Base-by-base conservation (phyloP, 2,113 vertebrate genomes). In the Recurvirostra avosetta region DNA sequence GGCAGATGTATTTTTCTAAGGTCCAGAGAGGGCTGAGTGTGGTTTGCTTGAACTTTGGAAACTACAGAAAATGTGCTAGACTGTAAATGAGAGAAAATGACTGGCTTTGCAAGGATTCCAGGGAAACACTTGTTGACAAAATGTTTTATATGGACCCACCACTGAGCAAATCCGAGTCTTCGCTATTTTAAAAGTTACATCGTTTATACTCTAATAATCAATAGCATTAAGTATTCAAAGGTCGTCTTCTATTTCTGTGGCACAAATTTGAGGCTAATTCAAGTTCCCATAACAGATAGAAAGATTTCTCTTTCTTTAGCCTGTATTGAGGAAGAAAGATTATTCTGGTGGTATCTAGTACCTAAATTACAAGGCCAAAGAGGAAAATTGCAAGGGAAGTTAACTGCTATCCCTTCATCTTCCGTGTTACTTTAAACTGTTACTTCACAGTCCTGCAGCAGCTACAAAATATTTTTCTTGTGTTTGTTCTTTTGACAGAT, bases 11-110 rank as follows among this genome's bases (percentile, higher is more conserved):
- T 45, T 72, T 71, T 76, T 70, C 30, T 52, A n/a, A 70, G 12
- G 12, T 5, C 3, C 13, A 26, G 34, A 56, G 25, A 9, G 13
- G 9, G 6, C 1, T 8, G 2, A 34, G 9, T 32, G 21, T 53
- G 12, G 4, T 41, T 78, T 71, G 5, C 32, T 67, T 49, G 63
- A 87, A 59, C 32, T 70, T 68, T 68, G 20, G 72, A 79, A 91
- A 86, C 52, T 52, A 58, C 7, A 72, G 34, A 68, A 80, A 56
- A 61, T 16, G 4, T 66, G 9, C 7, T 56, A 15, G 45, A 45
- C 8, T 34, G 7, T 45, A 43, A 49, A 27, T 32, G 38, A 90
- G 21, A 85, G 11, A 71, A 40, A 56, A 87, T 49, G 2, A 49
- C 11, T 36, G 50, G 4, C 32, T 93, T 61, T 81, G 21, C 9